Percentiles rank a stretch among this genome's conserved stretches.
These are phyloP conservation scores for Serinus canaria DNA, from an alignment of 2,113 vertebrate genomes.

Conservation along the genomic window DNA sequence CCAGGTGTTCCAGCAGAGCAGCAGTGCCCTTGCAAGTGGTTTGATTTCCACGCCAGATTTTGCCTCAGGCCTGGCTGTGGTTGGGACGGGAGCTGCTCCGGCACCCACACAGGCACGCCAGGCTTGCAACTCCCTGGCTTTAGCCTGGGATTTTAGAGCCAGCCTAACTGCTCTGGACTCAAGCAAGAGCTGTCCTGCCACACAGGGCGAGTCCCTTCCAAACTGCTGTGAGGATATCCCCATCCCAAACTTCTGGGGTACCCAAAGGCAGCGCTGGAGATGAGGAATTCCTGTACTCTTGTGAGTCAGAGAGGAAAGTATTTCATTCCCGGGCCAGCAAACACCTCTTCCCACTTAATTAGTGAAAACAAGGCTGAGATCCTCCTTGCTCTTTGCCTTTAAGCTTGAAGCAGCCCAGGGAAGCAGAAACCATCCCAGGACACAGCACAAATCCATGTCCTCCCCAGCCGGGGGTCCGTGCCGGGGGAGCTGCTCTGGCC, in stretches of 20 bases:
- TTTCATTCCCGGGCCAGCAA: neutral
- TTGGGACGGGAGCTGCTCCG: neutral
- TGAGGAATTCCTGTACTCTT: neutral
- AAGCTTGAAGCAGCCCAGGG: neutral
- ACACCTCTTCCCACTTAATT: neutral
- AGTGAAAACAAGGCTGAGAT: neutral
- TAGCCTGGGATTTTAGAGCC: neutral
- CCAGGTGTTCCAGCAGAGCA: neutral
- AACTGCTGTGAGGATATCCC: accelerated
- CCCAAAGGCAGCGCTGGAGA: neutral
- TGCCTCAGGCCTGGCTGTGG: neutral
- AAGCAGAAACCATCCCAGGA: neutral
- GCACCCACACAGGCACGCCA: neutral
- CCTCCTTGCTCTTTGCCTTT: neutral
- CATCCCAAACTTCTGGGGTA: neutral
- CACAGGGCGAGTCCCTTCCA: neutral
- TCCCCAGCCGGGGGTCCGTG: neutral
- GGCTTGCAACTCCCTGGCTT: neutral
- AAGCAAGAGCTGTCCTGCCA: neutral
- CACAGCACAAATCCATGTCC: neutral
- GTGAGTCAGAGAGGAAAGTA: slow-evolving; percentile 26
- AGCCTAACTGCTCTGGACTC: neutral
- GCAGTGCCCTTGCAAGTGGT: neutral
- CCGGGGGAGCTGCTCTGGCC: accelerated
- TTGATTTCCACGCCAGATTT: neutral